Base-by-base conservation (phyloP, 2,797 vertebrate genomes). In the Arnoldichthys spilopterus region DNA sequence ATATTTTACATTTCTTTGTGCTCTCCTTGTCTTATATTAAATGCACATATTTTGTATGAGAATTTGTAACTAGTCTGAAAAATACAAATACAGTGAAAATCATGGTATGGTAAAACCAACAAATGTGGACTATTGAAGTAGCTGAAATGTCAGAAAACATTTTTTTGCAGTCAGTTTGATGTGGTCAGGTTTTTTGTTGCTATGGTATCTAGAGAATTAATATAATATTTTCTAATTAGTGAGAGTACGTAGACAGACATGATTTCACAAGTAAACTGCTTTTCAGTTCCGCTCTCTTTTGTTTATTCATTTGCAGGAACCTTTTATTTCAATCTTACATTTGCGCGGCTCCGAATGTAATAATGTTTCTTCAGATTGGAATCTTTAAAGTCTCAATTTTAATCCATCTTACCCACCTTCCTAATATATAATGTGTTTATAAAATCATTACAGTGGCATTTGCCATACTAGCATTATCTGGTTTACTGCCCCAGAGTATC, bases 211-310 rank as follows among this genome's bases (percentile, higher is more conserved):
- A 47, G 18, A 61, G 9, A 70, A 28, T 70, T 64, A 54, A 77
- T 47, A 51, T 49, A 62, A 64, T 63, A 22, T 20, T 22, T 72
- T 72, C 51, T 40, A 70, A 32, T 68, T 47, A 63, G 62, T 67
- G 51, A 15, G 16, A 16, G 34, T 30, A 78, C 61, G n/a, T n/a
- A 80, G 45, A 61, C 9, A 64, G 74, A 82, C 78, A 18, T 82
- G 81, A 49, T 24, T 72, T 72, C 32, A 51, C 69, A 73, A 45
- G 64, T 43, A 67, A 37, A 53, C 22, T n/a, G 26, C 54, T 6
- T 22, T 32, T 6, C 66, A 24, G 18, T 43, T 24, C 16, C 45
- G 13, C 26, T 43, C 22, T 26, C 34, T 59, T 58, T 72, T 24
- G 32, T 9, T 70, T 40, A n/a, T 67, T 67, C 7, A 67, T 45